Evolutionary conservation across 1,140 invertebrate genomes (phyloP), one percentile per base, ranked within the genome.

Genomic region (Subanguina moxae): DNA sequence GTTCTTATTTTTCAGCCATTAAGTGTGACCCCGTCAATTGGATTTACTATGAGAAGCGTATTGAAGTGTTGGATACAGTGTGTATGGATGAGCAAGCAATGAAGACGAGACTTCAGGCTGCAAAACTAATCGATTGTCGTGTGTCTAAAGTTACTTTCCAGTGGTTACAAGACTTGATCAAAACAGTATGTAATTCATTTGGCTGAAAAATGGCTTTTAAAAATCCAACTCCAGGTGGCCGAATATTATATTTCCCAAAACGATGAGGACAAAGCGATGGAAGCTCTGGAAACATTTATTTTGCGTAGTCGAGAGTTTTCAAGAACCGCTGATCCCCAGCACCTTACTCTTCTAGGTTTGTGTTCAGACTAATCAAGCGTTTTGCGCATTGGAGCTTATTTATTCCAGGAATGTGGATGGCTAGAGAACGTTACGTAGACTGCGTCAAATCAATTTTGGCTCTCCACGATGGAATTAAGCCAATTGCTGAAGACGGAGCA

Each of bases 221-320:
- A 25, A 19, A 67, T 62, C 0, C 58, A 67, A 3, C 28, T 25
- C 61, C 30, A 71, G 80, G 73, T 52, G 64, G 78, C 78, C 43
- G 74, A 80, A 3, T 82, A 81, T 70, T 81, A 75, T 46, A 76
- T 76, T 15, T 62, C 56, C 11, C 59, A 62, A n/a, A 79, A 78
- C 28, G 80, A 81, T 45, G 80, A 81, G 15, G 78, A 82, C 5
- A 74, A 76, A 57, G 78, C 79, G 3, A 81, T 76, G 21, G 68
- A 75, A 38, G 70, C 81, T 15, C 52, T 81, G 1, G 70, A 82
- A 62, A 65, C 65, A 11, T 81, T 81, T 70, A 67, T 80, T 42
- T 30, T 77, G 1, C 69, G 78, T 27, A 72, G 75, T 52, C 19
- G 61, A 28, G 69, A 83, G 52, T 82, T 80, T 42, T 67, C 64